Base-by-base conservation (phyloP, 2,113 vertebrate species). In the Motacilla tschutschensis region DNA sequence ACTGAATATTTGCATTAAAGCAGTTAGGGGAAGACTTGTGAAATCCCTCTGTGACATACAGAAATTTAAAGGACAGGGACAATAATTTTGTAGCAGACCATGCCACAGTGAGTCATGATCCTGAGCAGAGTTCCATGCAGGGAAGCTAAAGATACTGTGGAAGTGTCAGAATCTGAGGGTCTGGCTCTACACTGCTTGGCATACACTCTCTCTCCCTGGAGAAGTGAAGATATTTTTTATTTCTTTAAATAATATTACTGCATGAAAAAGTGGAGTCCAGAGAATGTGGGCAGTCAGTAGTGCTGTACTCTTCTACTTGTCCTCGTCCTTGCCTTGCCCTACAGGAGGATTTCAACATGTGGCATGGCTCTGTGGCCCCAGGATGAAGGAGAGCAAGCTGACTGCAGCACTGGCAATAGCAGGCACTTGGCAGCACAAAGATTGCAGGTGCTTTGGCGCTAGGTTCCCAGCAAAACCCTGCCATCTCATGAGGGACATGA, bases 161-260 rank as follows among this genome's bases (percentile, higher is more conserved):
- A 33, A 54, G 4, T 43, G 24, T 43, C 36, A 67, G 48, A 35
- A 55, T 15, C 43, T 2, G 2, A 50, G 10, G 17, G 3, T 35
- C 60, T 40, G 17, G 6, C 19, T 65, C 44, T 71, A 14, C 17
- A 9, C 29, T n/a, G 6, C 15, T 14, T 59, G n/a, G 35, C 16
- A 47, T 10, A 55, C 3, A 9, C 0, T 1, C 2, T 2, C 5
- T 55, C 12, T 60, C 6, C 8, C 3, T n/a, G 18, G 16, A 10
- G 7, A 71, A 59, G 4, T 13, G 17, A 57, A 58, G 35, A 41
- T 22, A 41, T 17, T 79, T 83, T 31, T 18, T 22, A 16, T 64
- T 16, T 41, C 26, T 38, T 63, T 46, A 21, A 29, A 11, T 10
- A 53, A 26, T 18, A 85, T 59, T 64, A 36, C 4, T 55, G 13